Evolutionary conservation across 2,113 vertebrate genomes (phyloP), one percentile per base, ranked within the genome.

Genomic region (Aphyosemion australe): DNA sequence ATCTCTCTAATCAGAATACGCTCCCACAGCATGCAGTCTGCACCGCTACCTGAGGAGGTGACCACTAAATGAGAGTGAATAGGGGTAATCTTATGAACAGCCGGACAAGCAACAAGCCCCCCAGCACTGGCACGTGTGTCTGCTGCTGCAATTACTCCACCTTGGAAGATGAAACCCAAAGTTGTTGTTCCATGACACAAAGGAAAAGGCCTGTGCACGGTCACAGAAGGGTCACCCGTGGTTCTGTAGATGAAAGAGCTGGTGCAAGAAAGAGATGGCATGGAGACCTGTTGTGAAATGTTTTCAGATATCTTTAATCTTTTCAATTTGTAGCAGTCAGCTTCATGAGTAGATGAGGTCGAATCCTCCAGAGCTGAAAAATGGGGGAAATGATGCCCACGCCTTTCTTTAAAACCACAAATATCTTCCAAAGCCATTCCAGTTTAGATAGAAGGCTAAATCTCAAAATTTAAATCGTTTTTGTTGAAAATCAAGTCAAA

Each of bases 381-480:
- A 59, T 78, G 62, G 41, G 76, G 79, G 67, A 64, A 66, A 12
- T 70, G 51, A 26, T 31, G 55, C 21, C n/a, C 1, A 2, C 42
- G 51, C 0, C 20, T 76, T 12, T 82, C 34, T 20, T 73, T 76
- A 45, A 88, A 88, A 18, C 85, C 65, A 73, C 93, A 94, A 20
- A 95, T 75, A 34, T 94, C 91, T 79, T 95, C 90, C 70, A 95
- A 87, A 82, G 94, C 94, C 94, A 94, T 88, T 8, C n/a, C n/a
- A n/a, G n/a, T n/a, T n/a, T n/a, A 32, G 55, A 48, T 56, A 47
- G 64, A 65, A 65, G 71, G 43, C 59, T 63, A 16, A 48, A 50
- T 70, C 31, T 56, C 20, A 51, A 56, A 46, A 3, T 69, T 32
- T 41, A n/a, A 42, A 20, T 16, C 2, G 41, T 32, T 47, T 52